Base-by-base conservation (phyloP, 37 sponge, comb jelly and placozoan species). In the Haliclona indistincta region DNA sequence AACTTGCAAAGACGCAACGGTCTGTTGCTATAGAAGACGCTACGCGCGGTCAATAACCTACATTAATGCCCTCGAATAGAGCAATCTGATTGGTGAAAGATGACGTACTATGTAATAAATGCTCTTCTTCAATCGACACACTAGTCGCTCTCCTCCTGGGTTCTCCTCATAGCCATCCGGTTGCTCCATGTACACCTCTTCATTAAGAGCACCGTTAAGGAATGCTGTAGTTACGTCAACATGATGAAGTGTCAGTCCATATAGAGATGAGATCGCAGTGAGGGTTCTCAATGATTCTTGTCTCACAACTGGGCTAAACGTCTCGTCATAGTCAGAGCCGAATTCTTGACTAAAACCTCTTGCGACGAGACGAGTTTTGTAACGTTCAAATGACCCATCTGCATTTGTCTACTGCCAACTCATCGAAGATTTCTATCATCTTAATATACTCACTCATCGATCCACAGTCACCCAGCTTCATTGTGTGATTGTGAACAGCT, bases 301-400 rank as follows among this genome's bases (percentile, higher is more conserved):
- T 3, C 73, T 55, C 36, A 72, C 73, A 17, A 44, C 51, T n/a
- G 70, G 70, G 44, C 70, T 34, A 69, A 65, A 69, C 17, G 47
- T 69, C 51, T 72, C 73, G 20, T 72, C 73, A 29, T 72, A 72
- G 73, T 72, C 73, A 34, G 34, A 72, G 3, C 73, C 56, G 62
- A 60, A 74, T 29, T 54, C 61, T 37, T 74, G 75, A 38, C 17
- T 33, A 58, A 30, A 74, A 2, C 75, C 75, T 35, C 55, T 55
- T 26, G 73, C 73, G 4, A 72, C 73, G 5, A 72, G 56, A 54
- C 73, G 52, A 17, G 73, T 58, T 53, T 74, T 74, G 43, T 74
- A 74, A 7, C 75, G 23, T 41, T 72, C 56, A 22, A 72, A 13
- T 13, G 36, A 53, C 30, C 73, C 73, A n/a, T 72, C 56, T 54